Conservation (phyloP, 2,888 invertebrate genomes). For the Plagodis dolabraria region DNA sequence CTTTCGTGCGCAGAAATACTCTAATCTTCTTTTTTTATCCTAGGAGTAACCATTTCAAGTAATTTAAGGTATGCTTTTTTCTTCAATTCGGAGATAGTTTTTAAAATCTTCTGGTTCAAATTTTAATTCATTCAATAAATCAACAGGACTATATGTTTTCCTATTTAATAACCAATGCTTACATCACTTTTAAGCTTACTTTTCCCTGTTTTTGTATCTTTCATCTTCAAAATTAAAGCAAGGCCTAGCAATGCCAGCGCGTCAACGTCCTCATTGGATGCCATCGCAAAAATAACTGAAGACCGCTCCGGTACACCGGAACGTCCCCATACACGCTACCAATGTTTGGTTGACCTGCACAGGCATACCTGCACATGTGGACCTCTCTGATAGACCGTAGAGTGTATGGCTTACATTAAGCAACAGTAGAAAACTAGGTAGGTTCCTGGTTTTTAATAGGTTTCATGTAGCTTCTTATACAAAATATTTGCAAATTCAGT, state of each 20-base stretch:
- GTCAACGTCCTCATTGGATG: constrained; percentile 1
- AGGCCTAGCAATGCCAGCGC: constrained; percentile 2
- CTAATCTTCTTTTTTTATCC: constrained; percentile 1
- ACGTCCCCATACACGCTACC: too few relatives aligned
- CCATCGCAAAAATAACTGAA: not conserved
- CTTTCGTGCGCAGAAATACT: constrained; percentile 3
- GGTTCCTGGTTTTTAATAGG: too few relatives aligned
- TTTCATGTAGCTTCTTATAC: too few relatives aligned
- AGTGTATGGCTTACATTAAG: too few relatives aligned
- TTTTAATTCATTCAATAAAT: constrained; percentile 35
- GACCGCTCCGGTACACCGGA: not conserved
- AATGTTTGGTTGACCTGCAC: too few relatives aligned
- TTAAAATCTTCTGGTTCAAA: constrained; percentile 33
- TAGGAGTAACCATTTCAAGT: constrained; percentile 6
- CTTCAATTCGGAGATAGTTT: constrained; percentile 1
- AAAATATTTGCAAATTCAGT: too few relatives aligned
- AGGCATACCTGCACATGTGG: too few relatives aligned
- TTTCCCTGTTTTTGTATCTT: not conserved
- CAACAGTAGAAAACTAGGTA: too few relatives aligned
- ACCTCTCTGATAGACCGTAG: too few relatives aligned
- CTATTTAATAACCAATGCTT: constrained; percentile 37
- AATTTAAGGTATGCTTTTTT: constrained; percentile 3
- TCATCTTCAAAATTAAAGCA: constrained; percentile 7
- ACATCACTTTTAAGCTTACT: constrained; percentile 28
- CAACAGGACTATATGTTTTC: constrained; percentile 21